Evolutionary conservation across 1,140 invertebrate genomes (phyloP).

Genomic region (Scaptomyza pallida): DNA sequence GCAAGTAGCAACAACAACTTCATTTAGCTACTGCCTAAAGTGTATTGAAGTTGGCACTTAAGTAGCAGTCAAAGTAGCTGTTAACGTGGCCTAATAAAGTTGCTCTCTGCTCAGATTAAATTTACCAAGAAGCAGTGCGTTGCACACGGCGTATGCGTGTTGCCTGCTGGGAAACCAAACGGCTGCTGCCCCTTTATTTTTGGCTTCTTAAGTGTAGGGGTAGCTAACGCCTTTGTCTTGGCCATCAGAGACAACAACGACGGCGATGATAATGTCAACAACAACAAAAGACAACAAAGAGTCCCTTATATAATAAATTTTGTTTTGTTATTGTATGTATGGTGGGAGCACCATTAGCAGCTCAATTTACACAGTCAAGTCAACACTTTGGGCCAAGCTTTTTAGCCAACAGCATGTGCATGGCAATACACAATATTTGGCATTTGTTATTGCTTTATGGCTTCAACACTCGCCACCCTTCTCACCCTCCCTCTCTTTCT

Average conservation of each 20-base stretch:
- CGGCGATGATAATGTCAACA: constrained; percentile 32
- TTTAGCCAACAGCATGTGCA: constrained; percentile 26
- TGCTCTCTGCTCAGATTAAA: constrained; percentile 54
- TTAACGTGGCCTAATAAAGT: constrained; percentile 81
- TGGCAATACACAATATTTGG: constrained; percentile 70
- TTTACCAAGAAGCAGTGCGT: constrained; percentile 30
- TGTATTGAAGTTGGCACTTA: constrained; percentile 77
- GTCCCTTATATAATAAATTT: constrained; percentile 3
- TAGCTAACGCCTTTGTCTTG: constrained; percentile 23
- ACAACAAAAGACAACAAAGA: constrained; percentile 14
- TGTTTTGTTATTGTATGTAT: constrained; percentile 41
- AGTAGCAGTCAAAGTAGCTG: constrained; percentile 73
- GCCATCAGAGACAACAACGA: constrained; percentile 14
- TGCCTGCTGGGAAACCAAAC: constrained; percentile 32
- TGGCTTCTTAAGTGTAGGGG: too few species aligned
- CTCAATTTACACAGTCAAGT: constrained; percentile 68
- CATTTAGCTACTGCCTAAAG: constrained; percentile 57
- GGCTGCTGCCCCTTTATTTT: constrained; percentile 21
- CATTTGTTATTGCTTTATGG: constrained; percentile 47
- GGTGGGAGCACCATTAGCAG: constrained; percentile 61
- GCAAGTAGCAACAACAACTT: constrained; percentile 37
- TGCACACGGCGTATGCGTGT: constrained; percentile 43
- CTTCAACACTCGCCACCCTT: constrained; percentile 5
- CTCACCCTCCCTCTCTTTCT: constrained; percentile 6
- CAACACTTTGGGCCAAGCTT: constrained; percentile 43